Percentiles rank a stretch among this genome's conserved stretches.
These are phyloP conservation scores for Columba guinea DNA, from an alignment of 2,797 vertebrate genomes.

Conservation along the genomic window DNA sequence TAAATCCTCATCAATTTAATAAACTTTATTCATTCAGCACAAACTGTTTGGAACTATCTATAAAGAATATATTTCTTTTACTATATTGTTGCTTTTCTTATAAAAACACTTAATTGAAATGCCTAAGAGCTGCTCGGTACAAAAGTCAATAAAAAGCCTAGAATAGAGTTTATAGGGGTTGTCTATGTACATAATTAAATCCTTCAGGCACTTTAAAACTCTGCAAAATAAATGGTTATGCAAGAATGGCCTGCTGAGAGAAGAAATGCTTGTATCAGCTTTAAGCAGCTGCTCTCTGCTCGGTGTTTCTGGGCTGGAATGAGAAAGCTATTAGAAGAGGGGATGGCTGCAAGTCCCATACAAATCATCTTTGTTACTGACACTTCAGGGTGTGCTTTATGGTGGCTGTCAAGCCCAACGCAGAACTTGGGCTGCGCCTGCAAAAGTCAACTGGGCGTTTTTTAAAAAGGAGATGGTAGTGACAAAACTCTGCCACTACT, in stretches of 20 bases:
- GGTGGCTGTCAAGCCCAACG: slow-evolving; percentile 87
- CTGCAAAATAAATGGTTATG: slow-evolving; percentile 96
- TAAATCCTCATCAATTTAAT: slow-evolving; percentile 84
- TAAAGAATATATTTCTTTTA: slow-evolving; percentile 88
- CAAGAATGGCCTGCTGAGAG: slow-evolving; percentile 92
- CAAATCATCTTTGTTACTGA: slow-evolving; percentile 88
- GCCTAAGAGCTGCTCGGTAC: slow-evolving; percentile 89
- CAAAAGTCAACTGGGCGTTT: slow-evolving; percentile 73
- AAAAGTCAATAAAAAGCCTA: slow-evolving; percentile 97
- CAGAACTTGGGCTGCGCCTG: slow-evolving; percentile 75
- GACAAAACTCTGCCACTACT: slow-evolving; percentile 31
- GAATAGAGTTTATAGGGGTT: slow-evolving; percentile 98
- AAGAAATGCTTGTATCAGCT: slow-evolving; percentile 85
- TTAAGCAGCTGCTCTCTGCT: slow-evolving; percentile 81
- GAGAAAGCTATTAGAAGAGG: slow-evolving; percentile 85
- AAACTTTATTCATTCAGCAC: slow-evolving; percentile 79
- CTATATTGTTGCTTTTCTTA: slow-evolving; percentile 90
- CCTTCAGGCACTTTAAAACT: slow-evolving; percentile 94
- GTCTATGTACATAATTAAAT: slow-evolving; percentile 99
- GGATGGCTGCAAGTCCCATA: slow-evolving; percentile 81
- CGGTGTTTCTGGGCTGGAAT: slow-evolving; percentile 78
- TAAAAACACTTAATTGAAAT: slow-evolving; percentile 98
- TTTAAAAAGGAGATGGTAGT: slow-evolving; percentile 71
- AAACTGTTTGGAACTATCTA: slow-evolving; percentile 87
- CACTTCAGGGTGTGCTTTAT: slow-evolving; percentile 90